Base-by-base conservation (phyloP, 1,140 invertebrate species). In the Drosophila leontia region DNA sequence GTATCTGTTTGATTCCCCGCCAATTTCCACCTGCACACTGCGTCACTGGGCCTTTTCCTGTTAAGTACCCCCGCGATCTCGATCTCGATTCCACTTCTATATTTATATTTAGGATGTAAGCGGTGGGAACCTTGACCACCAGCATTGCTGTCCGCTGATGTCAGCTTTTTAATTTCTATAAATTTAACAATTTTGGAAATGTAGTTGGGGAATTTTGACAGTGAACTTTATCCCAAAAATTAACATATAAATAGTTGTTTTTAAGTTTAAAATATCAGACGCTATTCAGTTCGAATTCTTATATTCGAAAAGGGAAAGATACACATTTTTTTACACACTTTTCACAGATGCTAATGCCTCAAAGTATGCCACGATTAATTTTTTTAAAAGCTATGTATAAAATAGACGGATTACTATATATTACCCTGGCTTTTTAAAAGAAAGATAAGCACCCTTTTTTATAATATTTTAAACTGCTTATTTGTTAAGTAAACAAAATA, bases 11-110 rank as follows among this genome's bases (percentile, higher is more conserved):
- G 84, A 82, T 78, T 78, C 57, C 50, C 58, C 42, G 53, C 56
- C 59, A 78, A 69, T 83, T 72, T 81, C 71, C 82, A 84, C 82
- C 81, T 86, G 81, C 78, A 59, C 47, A 90, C 85, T 90, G 85
- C 85, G 85, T 90, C 85, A 88, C 78, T 75, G 67, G 70, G 71
- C 68, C 70, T 77, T 56, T 90, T 90, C 85, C 81, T 90, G 81
- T 60, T 72, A 37, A 71, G 68, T 65, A 37, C 65, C 85, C 75
- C 51, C 64, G 17, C 59, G 23, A 41, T 56, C 72, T 62, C 58
- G 47, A 64, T 71, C 65, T 32, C 58, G 47, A 64, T 71, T 62
- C 34, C 34, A 3, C 8, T 19, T 26, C 56, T 88, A 88, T 71
- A 68, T 84, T 84, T 88, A 84, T 81, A 26, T 48, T 48, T 48